phyloP scores from a whole-genome alignment of 2,888 invertebrate genomes.

The Trypoxylon attenuatum region DNA sequence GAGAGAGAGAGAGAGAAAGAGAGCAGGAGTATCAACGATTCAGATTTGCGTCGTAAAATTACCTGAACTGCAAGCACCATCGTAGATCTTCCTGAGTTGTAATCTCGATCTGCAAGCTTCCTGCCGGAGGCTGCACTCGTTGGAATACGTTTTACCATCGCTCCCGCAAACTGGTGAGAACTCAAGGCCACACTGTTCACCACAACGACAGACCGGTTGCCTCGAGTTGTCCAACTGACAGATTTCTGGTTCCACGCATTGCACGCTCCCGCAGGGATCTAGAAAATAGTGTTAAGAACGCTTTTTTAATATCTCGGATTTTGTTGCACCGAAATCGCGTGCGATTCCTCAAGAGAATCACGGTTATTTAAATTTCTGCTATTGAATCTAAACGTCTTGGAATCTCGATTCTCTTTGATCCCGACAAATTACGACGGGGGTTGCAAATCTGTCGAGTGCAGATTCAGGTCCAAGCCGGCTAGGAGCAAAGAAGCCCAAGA shows the following conservation, averaged over 20 bases:
- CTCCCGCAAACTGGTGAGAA: conserved; percentile 86
- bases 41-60: conserved; percentile 22
- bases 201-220: conserved; percentile 87
- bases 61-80: conserved; percentile 90
- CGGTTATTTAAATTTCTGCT: no score
- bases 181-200: conserved; percentile 85
- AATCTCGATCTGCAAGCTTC: conserved; percentile 86
- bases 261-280: conserved; percentile 90
- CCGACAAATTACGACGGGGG: no score
- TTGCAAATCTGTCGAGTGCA: no score
- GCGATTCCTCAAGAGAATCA: no score
- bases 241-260: conserved; percentile 86
- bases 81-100: conserved; percentile 85
- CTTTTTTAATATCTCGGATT: no score
- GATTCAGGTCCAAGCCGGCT: no score
- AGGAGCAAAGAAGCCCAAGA: no score
- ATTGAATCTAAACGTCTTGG: no score
- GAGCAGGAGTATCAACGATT: neutral
- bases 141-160: conserved; percentile 87
- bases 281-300: no score
- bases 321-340: no score
- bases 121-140: conserved; percentile 86
- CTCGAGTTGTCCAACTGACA: conserved; percentile 89
- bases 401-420: no score
- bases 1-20: no score